phyloP scores from a whole-genome alignment of 2,888 invertebrate species.

The Caenorhabditis sp. region DNA sequence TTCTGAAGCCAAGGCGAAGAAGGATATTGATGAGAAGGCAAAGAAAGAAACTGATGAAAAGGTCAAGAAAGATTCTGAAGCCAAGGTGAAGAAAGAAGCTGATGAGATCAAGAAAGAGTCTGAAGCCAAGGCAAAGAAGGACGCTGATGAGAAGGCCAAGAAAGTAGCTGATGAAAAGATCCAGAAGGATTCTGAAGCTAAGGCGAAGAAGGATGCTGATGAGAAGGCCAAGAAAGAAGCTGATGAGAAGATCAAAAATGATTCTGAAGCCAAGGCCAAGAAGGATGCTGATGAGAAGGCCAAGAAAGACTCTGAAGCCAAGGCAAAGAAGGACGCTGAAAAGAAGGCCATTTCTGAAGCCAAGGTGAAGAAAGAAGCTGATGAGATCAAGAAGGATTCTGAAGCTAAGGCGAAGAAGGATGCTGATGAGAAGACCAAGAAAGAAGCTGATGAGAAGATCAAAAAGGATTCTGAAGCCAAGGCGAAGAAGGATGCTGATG shows the following conservation, averaged over 20 bases:
- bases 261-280: slow-evolving; percentile 2
- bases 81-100: slow-evolving; percentile 13
- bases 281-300: not conserved
- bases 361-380: not conserved
- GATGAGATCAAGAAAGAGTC: slow-evolving; percentile 16
- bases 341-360: not conserved
- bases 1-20: slow-evolving; percentile 11
- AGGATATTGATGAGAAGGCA: slow-evolving; percentile 10
- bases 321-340: slow-evolving; percentile 8
- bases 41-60: slow-evolving; percentile 11
- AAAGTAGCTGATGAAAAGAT: slow-evolving; percentile 9
- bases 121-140: slow-evolving; percentile 6
- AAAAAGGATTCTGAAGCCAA: slow-evolving; percentile 18
- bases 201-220: not conserved
- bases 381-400: slow-evolving; percentile 1
- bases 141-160: slow-evolving; percentile 9
- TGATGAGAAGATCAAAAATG: not conserved
- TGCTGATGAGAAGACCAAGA: slow-evolving; percentile 3
- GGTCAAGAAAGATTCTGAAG: slow-evolving; percentile 14
- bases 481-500: too few species aligned
- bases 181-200: slow-evolving; percentile 6
- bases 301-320: not conserved
- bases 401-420: slow-evolving; percentile 6
- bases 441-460: slow-evolving; percentile 1
- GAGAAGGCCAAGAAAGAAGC: slow-evolving; percentile 2